A percentile compares a stretch with the other conserved stretches of the same genome.
phyloP scores from a whole-genome alignment of 2,888 invertebrate species.

The Oxytorus armatus region DNA sequence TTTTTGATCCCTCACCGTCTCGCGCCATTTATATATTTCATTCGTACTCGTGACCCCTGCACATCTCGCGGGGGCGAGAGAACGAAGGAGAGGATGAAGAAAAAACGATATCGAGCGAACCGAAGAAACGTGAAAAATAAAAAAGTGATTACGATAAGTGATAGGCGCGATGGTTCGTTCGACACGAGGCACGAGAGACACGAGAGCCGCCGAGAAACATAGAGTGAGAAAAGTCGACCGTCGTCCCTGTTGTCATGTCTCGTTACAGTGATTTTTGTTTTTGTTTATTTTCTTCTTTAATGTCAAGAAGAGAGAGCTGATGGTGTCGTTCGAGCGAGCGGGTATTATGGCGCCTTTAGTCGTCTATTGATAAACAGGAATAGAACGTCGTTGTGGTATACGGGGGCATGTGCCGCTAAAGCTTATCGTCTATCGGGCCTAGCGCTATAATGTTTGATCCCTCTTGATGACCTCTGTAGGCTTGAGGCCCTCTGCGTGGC shows the following conservation, averaged over 20 bases:
- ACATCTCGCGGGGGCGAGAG: constrained; percentile 8
- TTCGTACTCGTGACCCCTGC: constrained; percentile 18
- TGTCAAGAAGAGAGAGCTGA: constrained; percentile 7
- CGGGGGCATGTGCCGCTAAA: constrained; percentile 61
- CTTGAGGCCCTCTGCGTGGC: no score
- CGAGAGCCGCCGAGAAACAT: no score
- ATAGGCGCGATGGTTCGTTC: no score
- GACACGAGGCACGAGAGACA: constrained; percentile 27
- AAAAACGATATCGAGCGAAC: constrained; percentile 27
- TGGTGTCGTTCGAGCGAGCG: constrained; percentile 38
- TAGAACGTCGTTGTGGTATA: constrained; percentile 74
- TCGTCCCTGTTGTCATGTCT: constrained; percentile 35
- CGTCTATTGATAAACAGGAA: constrained; percentile 74
- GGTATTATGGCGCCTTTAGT: constrained; percentile 55
- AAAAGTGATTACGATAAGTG: no score
- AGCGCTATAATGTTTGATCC: constrained; percentile 69
- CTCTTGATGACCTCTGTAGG: constrained; percentile 69
- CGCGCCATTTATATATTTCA: not conserved
- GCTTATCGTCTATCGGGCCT: constrained; percentile 63
- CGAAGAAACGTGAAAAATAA: no score
- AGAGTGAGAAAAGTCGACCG: constrained; percentile 47
- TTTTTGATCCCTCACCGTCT: not conserved
- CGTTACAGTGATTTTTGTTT: constrained; percentile 38
- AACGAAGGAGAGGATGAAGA: no score
- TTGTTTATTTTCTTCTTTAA: no score